phyloP scores from a whole-genome alignment of 1,140 invertebrate species.

The Homalodisca vitripennis region DNA sequence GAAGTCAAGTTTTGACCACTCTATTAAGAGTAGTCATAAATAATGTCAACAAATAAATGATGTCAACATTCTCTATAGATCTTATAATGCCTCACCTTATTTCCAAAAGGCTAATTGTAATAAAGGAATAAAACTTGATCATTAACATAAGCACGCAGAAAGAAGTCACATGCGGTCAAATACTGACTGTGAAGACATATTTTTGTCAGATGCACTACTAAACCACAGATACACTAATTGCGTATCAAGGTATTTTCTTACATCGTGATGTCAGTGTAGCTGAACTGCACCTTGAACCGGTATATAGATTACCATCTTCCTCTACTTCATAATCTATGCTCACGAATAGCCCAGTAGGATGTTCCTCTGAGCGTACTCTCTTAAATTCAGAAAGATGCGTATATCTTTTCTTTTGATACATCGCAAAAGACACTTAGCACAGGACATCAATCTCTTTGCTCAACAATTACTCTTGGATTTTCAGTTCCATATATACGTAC shows the following conservation, averaged over 20 bases:
- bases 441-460: neutral
- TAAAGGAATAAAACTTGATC: neutral
- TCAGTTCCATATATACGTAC: slow-evolving; percentile 5
- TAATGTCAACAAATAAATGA: too few relatives aligned
- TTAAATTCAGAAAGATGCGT: neutral
- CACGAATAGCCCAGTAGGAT: neutral
- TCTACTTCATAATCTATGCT: neutral
- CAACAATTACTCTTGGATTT: neutral
- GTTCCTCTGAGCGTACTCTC: neutral
- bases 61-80: too few relatives aligned
- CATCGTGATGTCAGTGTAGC: neutral
- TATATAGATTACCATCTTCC: neutral
- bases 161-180: neutral
- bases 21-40: too few relatives aligned
- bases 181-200: neutral
- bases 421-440: neutral
- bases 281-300: neutral
- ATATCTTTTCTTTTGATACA: slow-evolving; percentile 1
- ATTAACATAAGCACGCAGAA: neutral
- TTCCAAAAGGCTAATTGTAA: too few relatives aligned
- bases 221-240: neutral
- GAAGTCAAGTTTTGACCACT: too few relatives aligned
- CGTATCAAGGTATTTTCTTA: neutral
- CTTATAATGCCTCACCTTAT: too few relatives aligned
- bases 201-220: neutral